Conservation (phyloP, 1,140 invertebrate species). For the Xylocopa sonorina region DNA sequence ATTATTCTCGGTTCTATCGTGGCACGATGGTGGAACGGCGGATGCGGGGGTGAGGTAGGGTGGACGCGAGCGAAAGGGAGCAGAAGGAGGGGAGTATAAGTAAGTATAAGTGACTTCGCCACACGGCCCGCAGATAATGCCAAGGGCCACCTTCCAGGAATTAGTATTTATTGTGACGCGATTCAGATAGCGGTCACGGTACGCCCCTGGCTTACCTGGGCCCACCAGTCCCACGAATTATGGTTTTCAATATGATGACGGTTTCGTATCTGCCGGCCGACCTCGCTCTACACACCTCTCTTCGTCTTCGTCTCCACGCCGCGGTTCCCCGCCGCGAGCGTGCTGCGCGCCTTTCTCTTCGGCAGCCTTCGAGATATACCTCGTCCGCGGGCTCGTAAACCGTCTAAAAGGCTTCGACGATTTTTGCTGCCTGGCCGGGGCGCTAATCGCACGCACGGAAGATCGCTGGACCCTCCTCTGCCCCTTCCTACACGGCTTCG, state of each 20-base stretch:
- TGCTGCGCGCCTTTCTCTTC: slow-evolving; percentile 53
- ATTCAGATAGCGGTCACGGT: slow-evolving; percentile 79
- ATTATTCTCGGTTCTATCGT: slow-evolving; percentile 78
- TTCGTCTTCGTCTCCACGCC: slow-evolving; percentile 27
- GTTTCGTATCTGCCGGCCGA: slow-evolving; percentile 73
- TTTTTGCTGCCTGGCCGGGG: slow-evolving; percentile 65
- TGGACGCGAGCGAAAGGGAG: slow-evolving; percentile 37
- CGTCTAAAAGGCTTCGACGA: slow-evolving; percentile 76
- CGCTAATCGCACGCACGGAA: slow-evolving; percentile 48
- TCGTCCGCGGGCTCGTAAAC: slow-evolving; percentile 71
- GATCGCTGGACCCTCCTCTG: slow-evolving; percentile 14
- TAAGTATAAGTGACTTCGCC: slow-evolving; percentile 76
- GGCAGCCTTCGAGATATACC: slow-evolving; percentile 69
- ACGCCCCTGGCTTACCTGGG: slow-evolving; percentile 63
- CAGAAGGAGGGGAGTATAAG: slow-evolving; percentile 68
- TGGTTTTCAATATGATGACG: slow-evolving; percentile 81
- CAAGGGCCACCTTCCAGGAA: slow-evolving; percentile 79
- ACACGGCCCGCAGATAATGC: slow-evolving; percentile 73
- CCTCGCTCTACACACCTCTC: slow-evolving; percentile 34
- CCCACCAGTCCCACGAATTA: slow-evolving; percentile 77
- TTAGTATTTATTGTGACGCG: slow-evolving; percentile 82
- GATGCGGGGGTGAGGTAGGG: background rate
- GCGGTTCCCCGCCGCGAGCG: too few relatives aligned
- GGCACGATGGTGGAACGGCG: slow-evolving; percentile 24
- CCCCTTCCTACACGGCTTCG: too few relatives aligned